Base-by-base conservation (phyloP, 2,113 vertebrate genomes). In the Oophaga pumilio region DNA sequence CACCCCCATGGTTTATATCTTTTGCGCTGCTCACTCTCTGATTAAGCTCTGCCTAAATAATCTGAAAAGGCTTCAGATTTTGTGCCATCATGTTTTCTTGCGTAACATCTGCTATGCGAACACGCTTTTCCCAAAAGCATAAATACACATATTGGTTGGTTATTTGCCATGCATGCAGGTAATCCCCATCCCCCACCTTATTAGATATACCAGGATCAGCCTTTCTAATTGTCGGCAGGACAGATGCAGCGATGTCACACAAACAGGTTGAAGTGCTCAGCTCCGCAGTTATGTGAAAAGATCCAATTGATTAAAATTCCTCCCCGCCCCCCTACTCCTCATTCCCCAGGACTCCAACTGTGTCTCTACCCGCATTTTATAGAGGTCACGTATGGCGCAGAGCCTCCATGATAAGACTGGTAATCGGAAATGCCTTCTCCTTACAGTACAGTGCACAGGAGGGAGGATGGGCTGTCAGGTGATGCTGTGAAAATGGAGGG, bases 341-440 rank as follows among this genome's bases (percentile, higher is more conserved):
- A 1, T 6, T 71, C 53, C 83, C 18, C 12, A 76, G 49, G 74
- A 11, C 83, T 73, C 68, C 69, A 57, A 76, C 83, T 76, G 69
- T 59, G 62, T 6, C 24, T 85, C 68, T 86, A 33, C 56, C 85
- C 68, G 74, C 74, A n/a, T 86, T 86, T 66, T 66, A 85, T 76
- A 78, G 76, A 78, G 85, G 85, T 86, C 85, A 68, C 49, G 74
- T 86, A 52, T 86, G 83, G 68, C 50, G 76, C 76, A 86, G 74
- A 76, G 84, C 84, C 84, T 85, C 84, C 82, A 71, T 73, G 82
- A 85, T 85, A 76, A 85, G 83, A 49, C 68, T 60, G 83, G 56
- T 60, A 60, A 59, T 85, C 4, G 26, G 18, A 73, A 85, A 85
- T 85, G 83, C 69, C 50, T 73, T 71, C 64, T 84, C 50, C 82